Base-by-base conservation (phyloP, 1,140 invertebrate species). In the Aplysia californica region DNA sequence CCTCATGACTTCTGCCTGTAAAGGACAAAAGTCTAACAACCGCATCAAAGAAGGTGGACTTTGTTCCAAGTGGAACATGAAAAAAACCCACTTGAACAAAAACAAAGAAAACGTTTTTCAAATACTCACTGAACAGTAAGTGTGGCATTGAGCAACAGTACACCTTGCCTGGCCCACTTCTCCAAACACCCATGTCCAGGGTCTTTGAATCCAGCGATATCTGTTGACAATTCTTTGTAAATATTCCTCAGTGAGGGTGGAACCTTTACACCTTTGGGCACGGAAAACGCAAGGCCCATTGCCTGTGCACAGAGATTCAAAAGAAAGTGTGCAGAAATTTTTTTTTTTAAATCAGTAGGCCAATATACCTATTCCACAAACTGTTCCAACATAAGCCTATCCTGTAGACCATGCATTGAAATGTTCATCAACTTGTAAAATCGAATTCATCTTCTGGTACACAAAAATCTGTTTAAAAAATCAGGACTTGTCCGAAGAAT, bases 191-290 rank as follows among this genome's bases (percentile, higher is more conserved):
- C 93, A 87, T 93, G 92, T 50, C 82, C 79, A 1, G 93, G 93
- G 3, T 59, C 61, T 15, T 79, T 83, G 84, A 94, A 94, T 4
- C 89, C 90, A 10, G 70, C 58, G 61, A 93, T 91, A 83, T 94
- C 92, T 10, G 69, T 86, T 26, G 85, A 80, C 65, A 94, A 81
- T 85, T 94, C 93, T 81, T 93, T 93, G 86, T 91, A 94, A 80
- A 94, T 94, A 82, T 94, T 94, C 35, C 91, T 80, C 79, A 94
- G 85, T 75, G 92, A 92, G 41, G 93, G 93, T 36, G 93, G 93
- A 5, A 91, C 88, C 4, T 80, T 74, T 6, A 93, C 86, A 20
- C 92, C 92, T 55, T 86, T 84, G 41, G 89, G 89, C 36, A 94
- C 93, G 81, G 92, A 93, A 83, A 94, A 94, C 58, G 92, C 92